Evolutionary conservation across 1,140 invertebrate genomes (phyloP).

Genomic region (Nixonia krombeini): DNA sequence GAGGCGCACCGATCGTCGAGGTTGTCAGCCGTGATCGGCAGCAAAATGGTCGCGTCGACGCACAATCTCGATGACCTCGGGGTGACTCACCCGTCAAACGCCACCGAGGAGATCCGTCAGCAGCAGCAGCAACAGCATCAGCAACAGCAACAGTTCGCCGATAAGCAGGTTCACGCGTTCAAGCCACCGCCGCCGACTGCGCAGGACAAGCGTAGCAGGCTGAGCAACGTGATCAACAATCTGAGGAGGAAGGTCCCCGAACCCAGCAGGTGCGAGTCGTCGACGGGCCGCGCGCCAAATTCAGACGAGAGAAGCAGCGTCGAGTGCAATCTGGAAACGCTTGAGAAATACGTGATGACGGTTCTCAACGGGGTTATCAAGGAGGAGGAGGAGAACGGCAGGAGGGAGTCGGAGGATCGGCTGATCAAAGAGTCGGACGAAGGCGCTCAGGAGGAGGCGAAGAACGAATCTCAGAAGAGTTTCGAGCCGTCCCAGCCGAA

Average conservation of each 20-base stretch:
- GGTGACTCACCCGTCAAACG: conserved; percentile 52
- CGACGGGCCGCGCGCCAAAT: too few species aligned
- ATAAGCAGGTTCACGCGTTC: conserved; percentile 32
- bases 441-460: conserved; percentile 5
- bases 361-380: conserved; percentile 68
- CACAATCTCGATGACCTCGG: conserved; percentile 61
- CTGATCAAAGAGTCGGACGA: conserved; percentile 11
- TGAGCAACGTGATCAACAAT: conserved; percentile 69
- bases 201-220: conserved; percentile 65
- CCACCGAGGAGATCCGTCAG: conserved; percentile 50
- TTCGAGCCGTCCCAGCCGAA: conserved; percentile 51
- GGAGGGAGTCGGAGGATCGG: conserved; percentile 5
- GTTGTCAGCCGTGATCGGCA: conserved; percentile 40
- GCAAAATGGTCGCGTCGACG: conserved; percentile 66
- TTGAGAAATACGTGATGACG: conserved; percentile 69
- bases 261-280: conserved; percentile 9
- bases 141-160: conserved; percentile 34
- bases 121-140: conserved; percentile 50
- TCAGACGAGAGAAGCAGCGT: conserved; percentile 55
- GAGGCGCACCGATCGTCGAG: conserved; percentile 42
- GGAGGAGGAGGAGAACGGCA: conserved; percentile 43
- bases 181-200: conserved; percentile 57
- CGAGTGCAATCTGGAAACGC: conserved; percentile 61
- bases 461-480: conserved; percentile 17
- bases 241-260: conserved; percentile 64